A percentile compares a stretch with the other conserved stretches of the same genome.
phyloP scores from a whole-genome alignment of 37 sponge, comb jelly and placozoan species.

The Chondrosia reniformis region DNA sequence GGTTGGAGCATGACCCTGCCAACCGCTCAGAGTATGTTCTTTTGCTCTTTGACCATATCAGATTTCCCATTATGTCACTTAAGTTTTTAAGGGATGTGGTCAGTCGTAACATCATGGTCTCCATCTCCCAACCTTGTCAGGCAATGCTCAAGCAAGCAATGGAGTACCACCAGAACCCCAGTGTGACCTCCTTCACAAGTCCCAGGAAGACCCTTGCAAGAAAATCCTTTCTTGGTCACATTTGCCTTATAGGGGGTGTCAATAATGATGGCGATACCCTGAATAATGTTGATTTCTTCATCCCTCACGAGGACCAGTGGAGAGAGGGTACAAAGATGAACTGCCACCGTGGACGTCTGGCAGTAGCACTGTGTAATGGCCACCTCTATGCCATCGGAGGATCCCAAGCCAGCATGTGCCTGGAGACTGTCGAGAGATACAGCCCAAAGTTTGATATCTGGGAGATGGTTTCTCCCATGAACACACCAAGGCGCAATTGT shows the following conservation, averaged over 20 bases:
- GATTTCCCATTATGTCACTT: slow-evolving; percentile 66
- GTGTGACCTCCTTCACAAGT: slow-evolving; percentile 40
- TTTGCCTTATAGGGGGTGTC: slow-evolving; percentile 70
- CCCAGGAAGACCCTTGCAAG: slow-evolving; percentile 71
- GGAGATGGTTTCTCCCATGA: slow-evolving; percentile 48
- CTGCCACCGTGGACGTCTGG: slow-evolving; percentile 41
- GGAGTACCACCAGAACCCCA: slow-evolving; percentile 68
- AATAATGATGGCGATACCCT: slow-evolving; percentile 52
- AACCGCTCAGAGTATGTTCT: slow-evolving; percentile 11
- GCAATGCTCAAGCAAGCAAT: slow-evolving; percentile 57
- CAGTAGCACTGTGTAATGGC: slow-evolving; percentile 48
- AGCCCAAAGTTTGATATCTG: slow-evolving; percentile 43
- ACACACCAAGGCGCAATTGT: slow-evolving; percentile 46
- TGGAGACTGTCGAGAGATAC: slow-evolving; percentile 63
- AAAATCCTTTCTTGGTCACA: slow-evolving; percentile 56
- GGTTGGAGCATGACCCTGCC: slow-evolving; percentile 66
- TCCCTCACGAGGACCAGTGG: slow-evolving; percentile 69
- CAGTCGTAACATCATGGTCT: slow-evolving; percentile 21
- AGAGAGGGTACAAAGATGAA: slow-evolving; percentile 61
- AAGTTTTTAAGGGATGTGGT: slow-evolving; percentile 38
- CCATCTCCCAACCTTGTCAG: neutral
- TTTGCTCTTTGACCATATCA: slow-evolving; percentile 53
- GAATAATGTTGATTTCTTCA: slow-evolving; percentile 53
- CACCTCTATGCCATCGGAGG: slow-evolving; percentile 78
- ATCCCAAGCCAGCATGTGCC: slow-evolving; percentile 31